Evolutionary conservation across 1,140 invertebrate genomes (phyloP), one percentile per base, ranked within the genome.

Genomic region (Drosophila teissieri): DNA sequence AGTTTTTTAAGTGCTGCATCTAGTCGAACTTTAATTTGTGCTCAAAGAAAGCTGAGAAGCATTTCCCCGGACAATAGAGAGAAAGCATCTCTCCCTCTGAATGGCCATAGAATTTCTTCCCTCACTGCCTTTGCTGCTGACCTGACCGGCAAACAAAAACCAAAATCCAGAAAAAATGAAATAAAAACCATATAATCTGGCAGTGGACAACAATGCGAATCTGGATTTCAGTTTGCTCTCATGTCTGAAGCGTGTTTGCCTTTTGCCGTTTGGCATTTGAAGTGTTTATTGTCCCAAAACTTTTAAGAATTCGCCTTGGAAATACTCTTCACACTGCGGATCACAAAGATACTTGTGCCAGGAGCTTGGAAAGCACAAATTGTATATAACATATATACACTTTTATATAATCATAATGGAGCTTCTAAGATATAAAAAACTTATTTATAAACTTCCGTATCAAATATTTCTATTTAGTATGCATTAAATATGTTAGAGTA

Each of bases 201-300:
- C 15, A 12, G 17, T 5, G 65, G 42, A 68, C 63, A 70, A 70
- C 67, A 70, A 70, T 70, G 65, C 67, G 67, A 70, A 49, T 70
- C 42, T 69, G 65, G 42, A 57, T 19, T 70, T 67, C 67, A 57
- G 64, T 70, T 70, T 70, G 64, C 64, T 56, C 67, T 70, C 67
- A 51, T 70, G 67, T 70, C 67, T 70, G 51, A 52, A 45, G 55
- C 53, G 67, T 70, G 67, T 70, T 70, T 70, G 67, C 64, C 67
- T 70, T 51, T 51, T 51, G 48, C 48, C 48, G 60, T 67, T 70
- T 70, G 64, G 62, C 67, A 70, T 70, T 70, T 70, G 64, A 70
- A 70, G 65, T 70, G 67, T 70, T 70, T 70, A 70, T 70, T 70
- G 67, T 70, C 64, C 67, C 34, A 40, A 49, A 70, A 70, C 44